These are phyloP conservation scores for Semibalanus balanoides DNA, from an alignment of 1,140 invertebrate genomes.

Conservation along the genomic window DNA sequence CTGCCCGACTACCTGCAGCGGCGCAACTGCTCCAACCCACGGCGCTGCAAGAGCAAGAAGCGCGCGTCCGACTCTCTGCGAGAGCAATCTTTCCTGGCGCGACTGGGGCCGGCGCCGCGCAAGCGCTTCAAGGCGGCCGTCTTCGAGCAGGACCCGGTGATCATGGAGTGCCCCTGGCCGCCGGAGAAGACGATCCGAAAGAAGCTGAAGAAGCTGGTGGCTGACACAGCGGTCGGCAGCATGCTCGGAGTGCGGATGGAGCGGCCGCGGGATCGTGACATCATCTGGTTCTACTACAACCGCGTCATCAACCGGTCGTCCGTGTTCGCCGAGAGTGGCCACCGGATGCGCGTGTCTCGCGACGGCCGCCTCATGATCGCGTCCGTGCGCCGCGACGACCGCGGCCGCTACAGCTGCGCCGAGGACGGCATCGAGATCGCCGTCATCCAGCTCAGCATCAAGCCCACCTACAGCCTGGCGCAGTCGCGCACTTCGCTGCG, in stretches of 20 bases:
- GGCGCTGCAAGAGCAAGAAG: neutral
- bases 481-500: conserved; percentile 4
- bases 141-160: neutral
- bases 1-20: neutral
- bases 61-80: neutral
- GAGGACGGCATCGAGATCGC: neutral
- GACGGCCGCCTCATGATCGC: conserved; percentile 3
- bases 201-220: neutral
- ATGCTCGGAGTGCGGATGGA: neutral
- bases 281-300: neutral
- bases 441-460: neutral
- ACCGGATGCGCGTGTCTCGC: neutral
- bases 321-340: neutral
- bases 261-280: neutral
- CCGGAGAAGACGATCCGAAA: neutral
- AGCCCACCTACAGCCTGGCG: neutral
- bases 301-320: neutral
- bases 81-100: neutral
- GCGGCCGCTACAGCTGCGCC: conserved; percentile 4
- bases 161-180: neutral
- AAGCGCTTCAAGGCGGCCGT: neutral
- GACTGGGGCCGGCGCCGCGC: neutral
- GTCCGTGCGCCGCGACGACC: neutral
- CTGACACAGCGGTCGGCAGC: neutral
- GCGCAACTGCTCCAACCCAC: neutral